Conservation (phyloP, 1,140 invertebrate species). For the Caenorhabditis latens region DNA sequence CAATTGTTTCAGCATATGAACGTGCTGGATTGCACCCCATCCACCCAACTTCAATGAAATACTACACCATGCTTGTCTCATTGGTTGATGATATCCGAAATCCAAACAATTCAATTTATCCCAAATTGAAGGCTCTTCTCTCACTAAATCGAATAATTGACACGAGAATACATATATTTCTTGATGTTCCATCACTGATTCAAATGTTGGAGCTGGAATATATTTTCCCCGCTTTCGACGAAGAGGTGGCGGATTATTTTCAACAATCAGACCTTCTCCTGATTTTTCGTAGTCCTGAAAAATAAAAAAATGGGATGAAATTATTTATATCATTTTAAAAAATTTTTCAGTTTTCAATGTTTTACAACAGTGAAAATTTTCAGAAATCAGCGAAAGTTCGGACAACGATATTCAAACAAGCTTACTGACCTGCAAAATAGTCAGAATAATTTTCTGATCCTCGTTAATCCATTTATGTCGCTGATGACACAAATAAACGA, state of each 20-base stretch:
- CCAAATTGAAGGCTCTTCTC: slow-evolving; percentile 33
- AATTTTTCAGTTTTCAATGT: too few species aligned
- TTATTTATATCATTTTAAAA: not conserved
- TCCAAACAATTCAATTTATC: not conserved
- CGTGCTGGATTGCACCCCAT: slow-evolving; percentile 21
- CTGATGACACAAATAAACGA: slow-evolving; percentile 16
- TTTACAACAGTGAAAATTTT: too few species aligned
- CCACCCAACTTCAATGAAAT: slow-evolving; percentile 40
- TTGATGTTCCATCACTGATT: not conserved
- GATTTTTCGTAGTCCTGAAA: slow-evolving; percentile 28
- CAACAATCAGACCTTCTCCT: not conserved
- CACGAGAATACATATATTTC: not conserved
- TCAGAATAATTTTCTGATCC: slow-evolving; percentile 31
- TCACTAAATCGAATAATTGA: slow-evolving; percentile 5
- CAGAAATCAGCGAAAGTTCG: too few species aligned
- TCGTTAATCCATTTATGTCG: slow-evolving; percentile 15
- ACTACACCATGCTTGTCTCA: slow-evolving; percentile 33
- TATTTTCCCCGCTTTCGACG: not conserved
- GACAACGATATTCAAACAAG: too few species aligned
- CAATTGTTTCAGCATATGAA: slow-evolving; percentile 42
- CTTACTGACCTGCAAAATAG: not conserved
- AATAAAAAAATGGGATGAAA: not conserved
- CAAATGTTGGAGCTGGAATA: not conserved
- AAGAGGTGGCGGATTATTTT: not conserved
- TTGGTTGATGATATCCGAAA: slow-evolving; percentile 15